A percentile compares a stretch with the other conserved stretches of the same genome.
Evolutionary conservation across 2,888 invertebrate species (phyloP).

Genomic region (Drosophila merina): DNA sequence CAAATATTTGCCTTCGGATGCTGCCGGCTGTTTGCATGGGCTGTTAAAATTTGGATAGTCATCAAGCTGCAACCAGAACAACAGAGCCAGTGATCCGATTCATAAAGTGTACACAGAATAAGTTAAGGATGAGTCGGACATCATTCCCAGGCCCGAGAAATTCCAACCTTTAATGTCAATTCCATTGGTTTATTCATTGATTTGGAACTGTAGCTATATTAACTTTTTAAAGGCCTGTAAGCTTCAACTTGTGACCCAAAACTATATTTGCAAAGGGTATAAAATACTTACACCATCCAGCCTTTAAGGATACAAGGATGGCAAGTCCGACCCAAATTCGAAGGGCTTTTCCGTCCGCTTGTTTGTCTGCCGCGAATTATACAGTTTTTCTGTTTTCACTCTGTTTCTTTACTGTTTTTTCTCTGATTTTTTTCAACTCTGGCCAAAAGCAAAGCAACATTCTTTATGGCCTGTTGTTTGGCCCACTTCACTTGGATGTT

Average conservation of each 20-base stretch:
- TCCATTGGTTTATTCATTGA: not conserved
- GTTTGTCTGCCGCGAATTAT: slow-evolving; percentile 13
- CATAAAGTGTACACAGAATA: not conserved
- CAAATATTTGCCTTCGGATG: slow-evolving; percentile 2
- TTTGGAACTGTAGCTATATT: not conserved
- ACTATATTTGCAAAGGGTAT: not conserved
- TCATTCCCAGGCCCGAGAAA: not conserved
- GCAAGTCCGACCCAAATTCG: slow-evolving; percentile 18
- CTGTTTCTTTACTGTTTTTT: not conserved
- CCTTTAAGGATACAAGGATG: not conserved
- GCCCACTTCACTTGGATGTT: slow-evolving; percentile 31
- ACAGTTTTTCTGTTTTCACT: slow-evolving; percentile 10
- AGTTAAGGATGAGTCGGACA: not conserved
- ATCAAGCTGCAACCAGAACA: slow-evolving; percentile 1
- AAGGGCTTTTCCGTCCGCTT: slow-evolving; percentile 1
- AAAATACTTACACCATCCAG: not conserved
- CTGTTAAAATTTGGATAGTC: slow-evolving; percentile 9
- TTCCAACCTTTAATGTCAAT: not conserved
- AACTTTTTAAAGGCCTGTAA: not conserved
- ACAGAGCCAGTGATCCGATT: not conserved
- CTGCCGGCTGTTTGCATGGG: slow-evolving; percentile 13
- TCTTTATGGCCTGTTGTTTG: slow-evolving; percentile 33
- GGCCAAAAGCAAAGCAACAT: slow-evolving; percentile 14
- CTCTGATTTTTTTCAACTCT: not conserved
- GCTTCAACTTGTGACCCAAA: slow-evolving; percentile 1